Percentiles rank a stretch among this genome's conserved stretches.
Evolutionary conservation across 2,113 vertebrate genomes (phyloP).

Genomic region (Syngnathus scovelli): DNA sequence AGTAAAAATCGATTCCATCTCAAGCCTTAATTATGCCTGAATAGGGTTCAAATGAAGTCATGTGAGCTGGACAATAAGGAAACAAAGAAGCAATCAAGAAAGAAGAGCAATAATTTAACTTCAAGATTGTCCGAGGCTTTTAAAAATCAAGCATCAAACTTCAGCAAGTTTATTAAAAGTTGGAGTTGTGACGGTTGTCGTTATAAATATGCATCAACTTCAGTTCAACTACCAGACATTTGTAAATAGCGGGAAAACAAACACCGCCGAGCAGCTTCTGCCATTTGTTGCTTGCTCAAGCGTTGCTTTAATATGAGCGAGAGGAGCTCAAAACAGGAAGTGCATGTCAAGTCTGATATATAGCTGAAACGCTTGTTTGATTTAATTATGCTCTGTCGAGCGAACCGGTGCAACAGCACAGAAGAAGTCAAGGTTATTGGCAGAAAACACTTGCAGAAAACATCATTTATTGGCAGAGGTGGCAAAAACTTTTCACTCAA

Average conservation of each 20-base stretch:
- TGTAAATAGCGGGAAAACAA: neutral
- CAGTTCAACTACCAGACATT: neutral
- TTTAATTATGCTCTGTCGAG: slow-evolving; percentile 1
- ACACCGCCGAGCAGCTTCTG: neutral
- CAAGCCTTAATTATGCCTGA: neutral
- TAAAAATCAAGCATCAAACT: neutral
- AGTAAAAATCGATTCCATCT: neutral
- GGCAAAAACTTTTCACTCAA: neutral
- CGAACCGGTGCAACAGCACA: neutral
- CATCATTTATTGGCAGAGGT: neutral
- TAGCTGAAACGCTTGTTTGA: neutral
- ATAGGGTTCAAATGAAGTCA: neutral
- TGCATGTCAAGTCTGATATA: slow-evolving; percentile 1
- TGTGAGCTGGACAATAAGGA: neutral
- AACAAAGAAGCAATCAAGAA: neutral
- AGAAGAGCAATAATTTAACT: neutral
- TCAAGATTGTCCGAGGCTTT: neutral
- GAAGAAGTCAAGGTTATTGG: neutral
- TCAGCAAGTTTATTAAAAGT: neutral
- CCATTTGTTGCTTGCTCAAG: slow-evolving; percentile 2
- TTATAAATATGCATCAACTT: neutral
- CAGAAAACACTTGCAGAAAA: neutral
- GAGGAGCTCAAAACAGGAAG: slow-evolving; percentile 4
- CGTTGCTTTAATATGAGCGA: slow-evolving; percentile 1
- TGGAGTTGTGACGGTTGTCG: neutral